phyloP scores from a whole-genome alignment of 2,888 invertebrate genomes.

The Epistrophella euchroma region DNA sequence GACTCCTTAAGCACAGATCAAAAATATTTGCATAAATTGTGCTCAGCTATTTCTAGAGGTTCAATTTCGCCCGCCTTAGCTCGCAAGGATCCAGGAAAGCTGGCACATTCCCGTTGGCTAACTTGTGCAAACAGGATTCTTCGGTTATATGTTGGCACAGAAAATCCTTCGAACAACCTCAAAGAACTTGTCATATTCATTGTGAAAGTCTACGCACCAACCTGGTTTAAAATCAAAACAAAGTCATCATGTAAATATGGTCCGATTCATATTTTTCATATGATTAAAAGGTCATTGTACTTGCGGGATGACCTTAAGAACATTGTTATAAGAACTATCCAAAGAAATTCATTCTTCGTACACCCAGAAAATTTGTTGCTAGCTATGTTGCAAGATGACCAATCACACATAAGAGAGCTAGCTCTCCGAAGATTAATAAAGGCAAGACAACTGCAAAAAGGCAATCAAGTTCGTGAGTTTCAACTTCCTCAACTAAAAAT shows the following conservation, averaged over 20 bases:
- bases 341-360: constrained; percentile 42
- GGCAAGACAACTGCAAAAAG: constrained; percentile 2
- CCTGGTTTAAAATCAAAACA: constrained; percentile 56
- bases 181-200: constrained; percentile 13
- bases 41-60: constrained; percentile 34
- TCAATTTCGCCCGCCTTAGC: background rate
- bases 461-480: constrained; percentile 31
- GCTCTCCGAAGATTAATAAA: constrained; percentile 28
- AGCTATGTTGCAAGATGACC: constrained; percentile 45
- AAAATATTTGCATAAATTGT: constrained; percentile 51
- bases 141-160: constrained; percentile 46
- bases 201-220: constrained; percentile 41
- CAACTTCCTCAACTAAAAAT: constrained; percentile 36
- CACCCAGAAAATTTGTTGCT: constrained; percentile 55
- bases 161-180: constrained; percentile 44
- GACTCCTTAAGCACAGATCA: constrained; percentile 57
- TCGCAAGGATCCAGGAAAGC: constrained; percentile 36
- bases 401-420: constrained; percentile 29
- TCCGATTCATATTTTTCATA: constrained; percentile 44
- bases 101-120: constrained; percentile 49
- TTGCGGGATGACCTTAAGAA: constrained; percentile 18
- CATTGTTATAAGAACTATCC: constrained; percentile 8
- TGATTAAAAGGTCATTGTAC: constrained; percentile 21
- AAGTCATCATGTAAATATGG: constrained; percentile 46
- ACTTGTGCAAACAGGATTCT: constrained; percentile 40